Evolutionary conservation across 2,113 vertebrate genomes (phyloP).

Genomic region (Pedetes capensis): DNA sequence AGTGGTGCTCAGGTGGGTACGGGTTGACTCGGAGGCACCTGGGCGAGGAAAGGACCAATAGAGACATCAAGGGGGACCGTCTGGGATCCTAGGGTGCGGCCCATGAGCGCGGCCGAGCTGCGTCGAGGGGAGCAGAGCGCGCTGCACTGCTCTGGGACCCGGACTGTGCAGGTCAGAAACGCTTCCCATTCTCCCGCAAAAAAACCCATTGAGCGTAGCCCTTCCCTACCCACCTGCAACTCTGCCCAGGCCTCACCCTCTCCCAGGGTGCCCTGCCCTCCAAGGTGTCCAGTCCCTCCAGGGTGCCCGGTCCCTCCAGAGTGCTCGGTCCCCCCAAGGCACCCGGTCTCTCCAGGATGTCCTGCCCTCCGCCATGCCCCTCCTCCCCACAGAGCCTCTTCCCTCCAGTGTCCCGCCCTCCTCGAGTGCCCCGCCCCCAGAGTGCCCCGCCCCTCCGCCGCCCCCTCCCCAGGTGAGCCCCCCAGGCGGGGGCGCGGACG

Average conservation of each 20-base stretch:
- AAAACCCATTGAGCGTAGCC: background rate
- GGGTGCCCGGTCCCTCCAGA: background rate
- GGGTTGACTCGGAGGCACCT: background rate
- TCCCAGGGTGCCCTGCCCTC: background rate
- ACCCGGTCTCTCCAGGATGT: background rate
- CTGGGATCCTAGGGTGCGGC: constrained; percentile 78
- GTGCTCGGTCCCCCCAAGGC: constrained; percentile 56
- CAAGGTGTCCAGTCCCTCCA: too few species aligned
- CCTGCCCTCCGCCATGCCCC: background rate
- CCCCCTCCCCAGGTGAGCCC: constrained; percentile 74
- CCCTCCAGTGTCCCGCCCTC: too few species aligned
- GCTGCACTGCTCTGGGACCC: constrained; percentile 80
- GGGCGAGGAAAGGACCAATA: background rate
- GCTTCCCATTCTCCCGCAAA: fast-evolving
- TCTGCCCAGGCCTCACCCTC: background rate
- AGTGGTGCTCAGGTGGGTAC: constrained; percentile 82
- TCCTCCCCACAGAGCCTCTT: background rate
- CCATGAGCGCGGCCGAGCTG: constrained; percentile 78
- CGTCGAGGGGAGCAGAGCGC: constrained; percentile 75
- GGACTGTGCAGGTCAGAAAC: constrained; percentile 78
- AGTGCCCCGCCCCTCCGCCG: background rate
- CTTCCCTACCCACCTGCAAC: fast-evolving
- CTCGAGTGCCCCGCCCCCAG: background rate
- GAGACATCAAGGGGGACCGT: background rate
- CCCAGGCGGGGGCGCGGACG: constrained; percentile 74